Conservation (phyloP, 2,888 invertebrate species). For the Ischnus inquisitorius region DNA sequence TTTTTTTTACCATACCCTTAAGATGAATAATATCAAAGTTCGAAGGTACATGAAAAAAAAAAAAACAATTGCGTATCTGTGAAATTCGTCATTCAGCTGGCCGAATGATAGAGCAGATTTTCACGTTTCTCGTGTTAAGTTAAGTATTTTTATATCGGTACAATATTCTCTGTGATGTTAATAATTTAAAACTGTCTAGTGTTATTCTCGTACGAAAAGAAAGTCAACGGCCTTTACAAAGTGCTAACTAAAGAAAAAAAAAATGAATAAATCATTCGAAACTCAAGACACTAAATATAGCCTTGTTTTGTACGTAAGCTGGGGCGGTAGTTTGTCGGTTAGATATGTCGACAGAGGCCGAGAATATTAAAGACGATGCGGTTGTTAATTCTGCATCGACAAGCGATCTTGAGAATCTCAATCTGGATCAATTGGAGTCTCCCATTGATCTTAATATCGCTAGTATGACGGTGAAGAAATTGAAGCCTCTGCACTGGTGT, state of each 20-base stretch:
- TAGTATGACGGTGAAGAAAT: slow-evolving; percentile 80
- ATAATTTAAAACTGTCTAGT: slow-evolving; percentile 11
- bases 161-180: slow-evolving; percentile 49
- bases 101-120: slow-evolving; percentile 5
- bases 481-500: slow-evolving; percentile 86
- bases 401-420: background rate
- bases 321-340: background rate
- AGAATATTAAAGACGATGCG: slow-evolving; percentile 6
- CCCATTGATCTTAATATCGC: slow-evolving; percentile 86
- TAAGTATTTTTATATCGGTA: slow-evolving; percentile 17
- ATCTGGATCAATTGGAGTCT: slow-evolving; percentile 78
- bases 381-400: slow-evolving; percentile 11
- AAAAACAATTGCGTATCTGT: background rate
- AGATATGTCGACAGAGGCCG: slow-evolving; percentile 36
- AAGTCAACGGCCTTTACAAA: background rate
- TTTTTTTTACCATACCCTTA: background rate
- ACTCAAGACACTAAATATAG: background rate
- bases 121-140: background rate
- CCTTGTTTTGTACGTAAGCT: slow-evolving; percentile 10
- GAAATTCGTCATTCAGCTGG: slow-evolving; percentile 39
- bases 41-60: background rate
- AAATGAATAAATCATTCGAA: slow-evolving; percentile 47
- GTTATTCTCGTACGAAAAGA: slow-evolving; percentile 31
- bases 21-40: slow-evolving; percentile 35
- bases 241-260: slow-evolving; percentile 6